A percentile compares a stretch with the other conserved stretches of the same genome.
Conservation (phyloP, 2,888 invertebrate genomes). For the Baccha elongata region DNA sequence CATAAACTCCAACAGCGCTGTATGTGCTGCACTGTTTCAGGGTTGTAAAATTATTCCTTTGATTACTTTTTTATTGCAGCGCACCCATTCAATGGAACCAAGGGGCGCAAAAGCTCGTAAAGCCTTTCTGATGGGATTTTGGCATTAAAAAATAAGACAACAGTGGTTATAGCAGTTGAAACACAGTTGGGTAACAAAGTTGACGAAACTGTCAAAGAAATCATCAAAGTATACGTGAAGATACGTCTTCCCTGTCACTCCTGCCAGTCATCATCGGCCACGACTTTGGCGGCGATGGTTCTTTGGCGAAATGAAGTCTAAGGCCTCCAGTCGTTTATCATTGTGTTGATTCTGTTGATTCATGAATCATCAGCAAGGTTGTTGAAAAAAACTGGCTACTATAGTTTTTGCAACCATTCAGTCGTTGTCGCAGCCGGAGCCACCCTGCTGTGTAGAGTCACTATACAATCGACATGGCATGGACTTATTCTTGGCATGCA, state of each 20-base stretch:
- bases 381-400: conserved; percentile 52
- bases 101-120: conserved; percentile 63
- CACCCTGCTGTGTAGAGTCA: conserved; percentile 35
- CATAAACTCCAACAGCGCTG: conserved; percentile 39
- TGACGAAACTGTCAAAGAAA: conserved; percentile 52
- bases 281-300: neutral
- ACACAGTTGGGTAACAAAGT: conserved; percentile 25
- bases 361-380: conserved; percentile 61
- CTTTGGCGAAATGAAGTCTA: conserved; percentile 19
- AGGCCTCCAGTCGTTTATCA: conserved; percentile 33
- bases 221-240: conserved; percentile 14
- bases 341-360: conserved; percentile 40
- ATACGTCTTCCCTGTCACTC: conserved; percentile 5
- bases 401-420: conserved; percentile 15
- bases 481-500: conserved; percentile 66
- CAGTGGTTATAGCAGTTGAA: neutral
- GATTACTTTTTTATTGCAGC: conserved; percentile 69
- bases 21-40: conserved; percentile 17
- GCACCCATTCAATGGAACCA: conserved; percentile 33
- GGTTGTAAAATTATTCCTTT: conserved; percentile 65
- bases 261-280: neutral
- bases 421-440: neutral
- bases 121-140: conserved; percentile 49
- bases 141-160: conserved; percentile 33
- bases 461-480: conserved; percentile 58